Percentiles rank a stretch among this genome's conserved stretches.
phyloP scores from a whole-genome alignment of 2,888 invertebrate genomes.

The Heliconius hortense region DNA sequence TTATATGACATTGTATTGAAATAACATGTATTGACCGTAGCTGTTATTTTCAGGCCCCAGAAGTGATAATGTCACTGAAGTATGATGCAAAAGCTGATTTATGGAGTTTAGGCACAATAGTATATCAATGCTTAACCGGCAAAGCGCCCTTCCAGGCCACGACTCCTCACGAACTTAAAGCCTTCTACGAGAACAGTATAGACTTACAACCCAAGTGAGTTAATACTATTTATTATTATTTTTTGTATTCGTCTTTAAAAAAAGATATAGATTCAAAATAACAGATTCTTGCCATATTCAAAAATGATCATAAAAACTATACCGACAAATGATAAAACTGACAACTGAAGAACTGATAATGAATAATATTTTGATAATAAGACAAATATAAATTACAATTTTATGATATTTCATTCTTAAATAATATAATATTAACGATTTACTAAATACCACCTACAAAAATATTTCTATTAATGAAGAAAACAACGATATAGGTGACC shows the following conservation, averaged over 20 bases:
- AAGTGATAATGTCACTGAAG: constrained; percentile 99
- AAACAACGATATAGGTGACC: background rate
- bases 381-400: background rate
- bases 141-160: constrained; percentile 99
- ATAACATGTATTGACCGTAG: constrained; percentile 31
- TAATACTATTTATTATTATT: background rate
- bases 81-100: constrained; percentile 99
- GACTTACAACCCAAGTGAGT: constrained; percentile 94
- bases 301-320: background rate
- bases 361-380: background rate
- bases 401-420: background rate
- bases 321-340: background rate
- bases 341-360: too few species aligned
- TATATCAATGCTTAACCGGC: constrained; percentile 98
- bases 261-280: background rate
- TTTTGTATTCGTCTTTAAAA: background rate
- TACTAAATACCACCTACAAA: background rate
- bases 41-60: constrained; percentile 88
- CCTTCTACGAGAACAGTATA: constrained; percentile 97
- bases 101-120: constrained; percentile 99
- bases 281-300: background rate
- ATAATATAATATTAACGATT: too few species aligned
- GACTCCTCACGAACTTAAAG: constrained; percentile 98
- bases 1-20: background rate
- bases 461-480: background rate